Evolutionary conservation across 2,113 vertebrate species (phyloP).

Genomic region (Oncorhynchus mykiss): DNA sequence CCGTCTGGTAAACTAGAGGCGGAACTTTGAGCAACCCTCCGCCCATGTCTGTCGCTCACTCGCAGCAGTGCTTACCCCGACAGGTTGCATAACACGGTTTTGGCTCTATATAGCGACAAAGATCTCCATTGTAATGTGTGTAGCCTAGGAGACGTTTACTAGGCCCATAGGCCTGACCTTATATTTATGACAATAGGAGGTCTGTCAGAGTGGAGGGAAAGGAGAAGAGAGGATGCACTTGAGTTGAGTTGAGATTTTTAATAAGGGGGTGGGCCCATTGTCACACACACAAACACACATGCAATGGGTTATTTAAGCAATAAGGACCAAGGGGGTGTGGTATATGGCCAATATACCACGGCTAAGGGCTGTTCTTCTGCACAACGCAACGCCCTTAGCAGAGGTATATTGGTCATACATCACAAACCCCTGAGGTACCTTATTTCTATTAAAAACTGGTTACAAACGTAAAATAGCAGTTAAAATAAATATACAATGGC

Average conservation of each 20-base stretch:
- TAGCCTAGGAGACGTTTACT: not conserved
- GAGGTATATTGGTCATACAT: too few species aligned
- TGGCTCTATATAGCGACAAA: slow-evolving; percentile 1
- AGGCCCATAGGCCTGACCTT: not conserved
- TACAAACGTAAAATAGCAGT: too few species aligned
- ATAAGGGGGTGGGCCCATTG: not conserved
- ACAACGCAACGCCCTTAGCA: too few species aligned
- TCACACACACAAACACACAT: not conserved
- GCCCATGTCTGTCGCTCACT: not conserved
- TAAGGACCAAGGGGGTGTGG: too few species aligned
- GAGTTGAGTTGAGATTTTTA: not conserved
- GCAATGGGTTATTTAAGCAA: too few species aligned
- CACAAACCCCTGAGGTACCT: too few species aligned
- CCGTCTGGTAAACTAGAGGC: too few species aligned
- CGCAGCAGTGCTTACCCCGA: not conserved
- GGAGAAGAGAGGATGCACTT: not conserved
- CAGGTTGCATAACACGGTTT: not conserved
- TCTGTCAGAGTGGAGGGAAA: not conserved
- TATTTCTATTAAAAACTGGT: too few species aligned
- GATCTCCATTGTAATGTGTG: slow-evolving; percentile 6
- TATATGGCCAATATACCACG: too few species aligned
- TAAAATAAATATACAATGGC: too few species aligned
- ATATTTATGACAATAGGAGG: not conserved
- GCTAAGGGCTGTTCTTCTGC: too few species aligned
- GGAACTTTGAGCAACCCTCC: not conserved